Base-by-base conservation (phyloP, 2,113 vertebrate genomes). In the Tachuris rubrigastra region DNA sequence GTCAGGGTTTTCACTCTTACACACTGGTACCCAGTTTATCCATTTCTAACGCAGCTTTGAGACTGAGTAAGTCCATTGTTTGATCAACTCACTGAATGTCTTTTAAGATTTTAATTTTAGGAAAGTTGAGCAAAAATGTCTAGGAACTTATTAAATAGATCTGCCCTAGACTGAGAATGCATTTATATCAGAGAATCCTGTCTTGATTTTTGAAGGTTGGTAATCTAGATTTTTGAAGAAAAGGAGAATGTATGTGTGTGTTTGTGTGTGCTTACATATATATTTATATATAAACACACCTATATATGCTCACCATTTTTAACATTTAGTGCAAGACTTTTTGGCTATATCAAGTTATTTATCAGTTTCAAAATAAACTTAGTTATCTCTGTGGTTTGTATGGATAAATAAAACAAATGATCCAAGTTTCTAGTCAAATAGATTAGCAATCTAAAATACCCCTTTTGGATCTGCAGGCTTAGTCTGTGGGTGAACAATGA, bases 191-290 rank as follows among this genome's bases (percentile, higher is more conserved):
- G 16, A 53, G 17, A 66, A 73, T 74, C 7, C 3, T 75, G 62
- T 69, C 49, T 79, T 81, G 8, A 5, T 53, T 77, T 82, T 52
- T 30, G 10, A 72, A 31, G 9, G 3, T 35, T 68, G 20, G 7
- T 60, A 78, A 56, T 59, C 10, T 63, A 73, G 27, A 44, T 4
- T 28, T 81, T 59, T 84, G 28, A 50, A 52, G 20, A 74, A 35
- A 47, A 60, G 25, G 16, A 30, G 12, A 63, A 46, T 25, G 2
- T 39, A 5, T 33, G 3, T n/a, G 3, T n/a, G 3, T 76, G 18
- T 62, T 11, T 58, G 2, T 2, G 5, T 52, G 0, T 66, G 10
- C 52, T n/a, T 42, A 44, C 8, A 42, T 0, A 4, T 44, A 1
- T 27, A 65, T 31, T 4, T 46, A 31, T 27, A 25, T 41, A 19